Conservation (phyloP, 64 coral and sea anemone genomes). For the Hydrozoanthus tunicans region DNA sequence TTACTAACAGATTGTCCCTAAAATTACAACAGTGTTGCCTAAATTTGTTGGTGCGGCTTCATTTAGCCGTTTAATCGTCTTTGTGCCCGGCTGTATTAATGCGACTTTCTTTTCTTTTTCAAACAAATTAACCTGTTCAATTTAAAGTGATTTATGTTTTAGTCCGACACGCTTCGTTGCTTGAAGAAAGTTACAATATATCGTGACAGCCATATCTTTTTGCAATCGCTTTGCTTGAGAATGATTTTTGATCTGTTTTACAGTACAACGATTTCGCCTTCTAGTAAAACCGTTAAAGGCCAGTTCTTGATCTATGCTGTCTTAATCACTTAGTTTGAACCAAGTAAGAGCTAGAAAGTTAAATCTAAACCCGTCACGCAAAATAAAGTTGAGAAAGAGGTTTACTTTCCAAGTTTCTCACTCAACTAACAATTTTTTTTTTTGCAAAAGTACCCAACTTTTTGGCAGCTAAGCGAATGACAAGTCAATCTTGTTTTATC, state of each 20-base stretch:
- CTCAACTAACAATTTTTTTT: no score
- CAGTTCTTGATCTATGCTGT: no score
- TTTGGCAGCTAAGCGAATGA: no score
- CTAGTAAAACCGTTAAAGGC: neutral
- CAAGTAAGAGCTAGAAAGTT: no score
- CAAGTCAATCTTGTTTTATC: no score
- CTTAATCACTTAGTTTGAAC: no score
- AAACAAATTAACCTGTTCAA: slow-evolving; percentile 59
- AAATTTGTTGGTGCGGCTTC: slow-evolving; percentile 33
- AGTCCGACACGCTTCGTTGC: neutral
- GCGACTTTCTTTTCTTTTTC: slow-evolving; percentile 46
- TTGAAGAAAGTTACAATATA: slow-evolving; percentile 16
- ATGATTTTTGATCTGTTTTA: slow-evolving; percentile 22
- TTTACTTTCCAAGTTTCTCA: no score
- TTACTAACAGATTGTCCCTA: slow-evolving; percentile 25
- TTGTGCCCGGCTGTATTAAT: slow-evolving; percentile 30
- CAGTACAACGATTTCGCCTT: neutral
- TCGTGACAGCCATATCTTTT: neutral
- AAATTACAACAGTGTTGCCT: slow-evolving; percentile 36
- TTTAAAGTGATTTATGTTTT: slow-evolving; percentile 57
- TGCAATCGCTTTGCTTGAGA: neutral
- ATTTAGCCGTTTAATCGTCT: slow-evolving; percentile 39
- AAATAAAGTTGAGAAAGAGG: no score
- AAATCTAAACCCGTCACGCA: no score
- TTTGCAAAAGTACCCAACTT: no score